A percentile compares a stretch with the other conserved stretches of the same genome.
Conservation (phyloP, 2,797 vertebrate species). For the Clarias pachynema region DNA sequence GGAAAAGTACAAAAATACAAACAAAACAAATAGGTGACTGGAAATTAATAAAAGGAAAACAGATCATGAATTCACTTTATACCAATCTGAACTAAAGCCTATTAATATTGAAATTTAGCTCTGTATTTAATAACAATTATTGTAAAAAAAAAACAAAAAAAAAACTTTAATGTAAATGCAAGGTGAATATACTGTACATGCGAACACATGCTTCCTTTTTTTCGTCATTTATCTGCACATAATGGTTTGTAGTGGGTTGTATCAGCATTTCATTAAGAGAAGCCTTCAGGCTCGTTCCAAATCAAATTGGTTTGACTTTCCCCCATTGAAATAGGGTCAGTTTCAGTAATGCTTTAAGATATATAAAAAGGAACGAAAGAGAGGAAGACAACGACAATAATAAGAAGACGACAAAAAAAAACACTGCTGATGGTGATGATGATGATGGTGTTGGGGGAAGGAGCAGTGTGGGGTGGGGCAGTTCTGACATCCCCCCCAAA, state of each 20-base stretch:
- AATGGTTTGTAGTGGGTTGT: conserved; percentile 37
- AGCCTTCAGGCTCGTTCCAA: conserved; percentile 62
- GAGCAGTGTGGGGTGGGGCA: conserved; percentile 29
- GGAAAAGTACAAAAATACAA: not conserved
- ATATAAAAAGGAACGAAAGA: conserved; percentile 12
- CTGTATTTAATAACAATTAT: not conserved
- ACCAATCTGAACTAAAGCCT: not conserved
- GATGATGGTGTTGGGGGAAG: conserved; percentile 19
- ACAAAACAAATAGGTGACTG: not conserved
- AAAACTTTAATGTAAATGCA: not conserved
- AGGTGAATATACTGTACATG: not conserved
- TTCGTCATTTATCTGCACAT: conserved; percentile 19
- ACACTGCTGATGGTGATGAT: not conserved
- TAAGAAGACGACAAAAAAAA: not conserved
- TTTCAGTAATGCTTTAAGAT: conserved; percentile 52
- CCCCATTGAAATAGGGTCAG: conserved; percentile 60
- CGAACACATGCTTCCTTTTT: not conserved
- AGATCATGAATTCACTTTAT: no score
- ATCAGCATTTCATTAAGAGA: conserved; percentile 59
- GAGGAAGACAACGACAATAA: not conserved
- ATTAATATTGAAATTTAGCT: not conserved
- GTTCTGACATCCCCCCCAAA: conserved; percentile 51
- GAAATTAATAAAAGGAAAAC: not conserved
- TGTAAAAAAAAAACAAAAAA: not conserved
- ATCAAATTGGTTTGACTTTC: conserved; percentile 60